A percentile compares a stretch with the other conserved stretches of the same genome.
These are phyloP conservation scores for Buceros bicornis DNA, from an alignment of 2,797 vertebrate genomes.

Conservation along the genomic window DNA sequence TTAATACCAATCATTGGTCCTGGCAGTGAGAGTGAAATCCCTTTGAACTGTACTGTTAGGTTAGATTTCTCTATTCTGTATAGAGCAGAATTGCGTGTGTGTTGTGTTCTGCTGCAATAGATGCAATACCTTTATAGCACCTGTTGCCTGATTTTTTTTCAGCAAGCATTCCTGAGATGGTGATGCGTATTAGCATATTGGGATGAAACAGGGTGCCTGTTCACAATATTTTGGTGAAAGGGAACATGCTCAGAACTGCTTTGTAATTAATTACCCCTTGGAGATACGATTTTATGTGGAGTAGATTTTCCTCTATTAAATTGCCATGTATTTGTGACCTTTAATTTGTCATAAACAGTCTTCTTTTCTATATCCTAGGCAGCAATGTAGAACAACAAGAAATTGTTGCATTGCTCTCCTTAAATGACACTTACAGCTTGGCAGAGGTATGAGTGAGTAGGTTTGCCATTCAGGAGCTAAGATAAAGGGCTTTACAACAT, in stretches of 20 bases:
- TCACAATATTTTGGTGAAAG: not conserved
- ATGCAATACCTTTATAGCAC: not conserved
- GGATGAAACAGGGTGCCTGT: not conserved
- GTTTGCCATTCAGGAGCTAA: conserved; percentile 3
- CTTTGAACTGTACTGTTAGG: not conserved
- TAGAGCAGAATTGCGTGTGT: not conserved
- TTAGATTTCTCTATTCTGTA: not conserved
- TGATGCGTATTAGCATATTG: not conserved
- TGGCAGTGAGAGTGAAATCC: not conserved
- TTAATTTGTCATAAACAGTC: conserved; percentile 16
- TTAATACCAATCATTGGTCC: not conserved
- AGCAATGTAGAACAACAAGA: not conserved
- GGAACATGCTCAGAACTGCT: conserved; percentile 7
- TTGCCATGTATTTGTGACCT: conserved; percentile 35
- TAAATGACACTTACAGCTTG: conserved; percentile 12
- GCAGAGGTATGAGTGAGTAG: not conserved
- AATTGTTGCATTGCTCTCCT: conserved; percentile 24
- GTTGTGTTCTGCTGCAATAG: not conserved
- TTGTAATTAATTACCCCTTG: conserved; percentile 42
- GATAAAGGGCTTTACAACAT: not conserved
- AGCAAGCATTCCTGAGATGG: not conserved
- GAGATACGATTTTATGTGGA: not conserved
- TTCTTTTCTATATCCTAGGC: not conserved
- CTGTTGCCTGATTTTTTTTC: not conserved
- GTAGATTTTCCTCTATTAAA: conserved; percentile 15